These are phyloP conservation scores for Andrena hattorfiana DNA, from an alignment of 2,888 invertebrate genomes.

Conservation along the genomic window DNA sequence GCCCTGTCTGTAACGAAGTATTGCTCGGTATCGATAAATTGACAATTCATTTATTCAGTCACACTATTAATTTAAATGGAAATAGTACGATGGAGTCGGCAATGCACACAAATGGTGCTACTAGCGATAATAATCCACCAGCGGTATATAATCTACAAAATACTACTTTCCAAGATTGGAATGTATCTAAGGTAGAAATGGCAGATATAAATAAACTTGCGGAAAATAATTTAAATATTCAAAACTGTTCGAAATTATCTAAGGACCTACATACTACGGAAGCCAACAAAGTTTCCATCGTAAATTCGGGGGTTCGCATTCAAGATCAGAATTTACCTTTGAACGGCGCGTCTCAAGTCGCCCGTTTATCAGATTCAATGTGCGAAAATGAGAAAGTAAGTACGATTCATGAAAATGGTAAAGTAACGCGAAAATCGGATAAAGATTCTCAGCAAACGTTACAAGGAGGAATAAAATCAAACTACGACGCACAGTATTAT, in stretches of 20 bases:
- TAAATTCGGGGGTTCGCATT: slow-evolving; percentile 34
- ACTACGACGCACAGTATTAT: slow-evolving; percentile 52
- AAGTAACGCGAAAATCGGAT: slow-evolving; percentile 7
- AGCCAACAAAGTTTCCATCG: slow-evolving; percentile 24
- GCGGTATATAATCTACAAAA: slow-evolving; percentile 62
- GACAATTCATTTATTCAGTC: slow-evolving; percentile 93
- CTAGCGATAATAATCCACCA: slow-evolving; percentile 48
- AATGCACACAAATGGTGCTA: slow-evolving; percentile 62
- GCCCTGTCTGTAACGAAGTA: slow-evolving; percentile 92
- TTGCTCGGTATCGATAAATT: slow-evolving; percentile 92
- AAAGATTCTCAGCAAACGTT: slow-evolving; percentile 23
- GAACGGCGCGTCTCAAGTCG: slow-evolving; percentile 32
- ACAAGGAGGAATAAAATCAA: slow-evolving; percentile 42
- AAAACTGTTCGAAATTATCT: slow-evolving; percentile 28
- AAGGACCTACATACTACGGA: slow-evolving; percentile 25
- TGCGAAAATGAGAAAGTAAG: slow-evolving; percentile 38
- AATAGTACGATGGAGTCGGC: slow-evolving; percentile 51
- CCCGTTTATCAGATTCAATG: slow-evolving; percentile 44
- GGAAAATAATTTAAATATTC: slow-evolving; percentile 29
- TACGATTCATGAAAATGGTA: slow-evolving; percentile 37
- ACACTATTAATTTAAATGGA: slow-evolving; percentile 85
- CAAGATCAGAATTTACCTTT: slow-evolving; percentile 31
- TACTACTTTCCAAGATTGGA: slow-evolving; percentile 73
- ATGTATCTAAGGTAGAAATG: slow-evolving; percentile 55
- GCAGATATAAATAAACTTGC: slow-evolving; percentile 28